Evolutionary conservation across 2,888 invertebrate species (phyloP).

Genomic region (Lutraria lutraria): DNA sequence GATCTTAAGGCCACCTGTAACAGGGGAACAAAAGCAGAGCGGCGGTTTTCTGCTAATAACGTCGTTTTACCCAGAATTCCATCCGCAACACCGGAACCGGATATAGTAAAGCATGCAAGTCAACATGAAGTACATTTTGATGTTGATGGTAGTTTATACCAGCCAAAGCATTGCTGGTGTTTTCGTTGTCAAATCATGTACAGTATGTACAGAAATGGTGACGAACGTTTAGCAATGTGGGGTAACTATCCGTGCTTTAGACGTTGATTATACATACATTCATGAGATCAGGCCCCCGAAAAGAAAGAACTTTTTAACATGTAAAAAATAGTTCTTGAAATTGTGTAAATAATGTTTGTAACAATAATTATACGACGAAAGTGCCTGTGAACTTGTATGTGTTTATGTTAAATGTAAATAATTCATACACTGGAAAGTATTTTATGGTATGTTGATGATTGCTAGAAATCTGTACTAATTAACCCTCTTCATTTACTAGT

Average conservation of each 20-base stretch:
- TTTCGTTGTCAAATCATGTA: constrained; percentile 73
- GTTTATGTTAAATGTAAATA: no score
- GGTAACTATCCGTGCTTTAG: constrained; percentile 72
- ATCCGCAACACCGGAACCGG: constrained; percentile 42
- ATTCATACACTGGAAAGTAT: no score
- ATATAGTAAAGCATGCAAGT: background rate
- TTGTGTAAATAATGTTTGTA: no score
- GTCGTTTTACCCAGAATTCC: constrained; percentile 37
- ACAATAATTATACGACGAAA: no score
- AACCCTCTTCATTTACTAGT: no score
- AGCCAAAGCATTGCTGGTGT: constrained; percentile 70
- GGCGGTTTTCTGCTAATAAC: background rate
- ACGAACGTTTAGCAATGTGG: constrained; percentile 63
- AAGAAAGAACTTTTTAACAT: no score
- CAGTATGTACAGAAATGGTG: constrained; percentile 63
- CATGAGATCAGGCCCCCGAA: background rate
- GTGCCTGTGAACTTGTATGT: no score
- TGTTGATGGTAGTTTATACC: constrained; percentile 31
- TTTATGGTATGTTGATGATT: no score
- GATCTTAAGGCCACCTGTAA: background rate
- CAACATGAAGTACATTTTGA: background rate
- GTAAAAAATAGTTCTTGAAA: no score
- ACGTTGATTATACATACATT: background rate
- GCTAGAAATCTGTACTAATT: no score
- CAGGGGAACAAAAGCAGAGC: background rate